These are phyloP conservation scores for Agrilus biguttatus DNA, from an alignment of 2,888 invertebrate genomes.

Conservation along the genomic window DNA sequence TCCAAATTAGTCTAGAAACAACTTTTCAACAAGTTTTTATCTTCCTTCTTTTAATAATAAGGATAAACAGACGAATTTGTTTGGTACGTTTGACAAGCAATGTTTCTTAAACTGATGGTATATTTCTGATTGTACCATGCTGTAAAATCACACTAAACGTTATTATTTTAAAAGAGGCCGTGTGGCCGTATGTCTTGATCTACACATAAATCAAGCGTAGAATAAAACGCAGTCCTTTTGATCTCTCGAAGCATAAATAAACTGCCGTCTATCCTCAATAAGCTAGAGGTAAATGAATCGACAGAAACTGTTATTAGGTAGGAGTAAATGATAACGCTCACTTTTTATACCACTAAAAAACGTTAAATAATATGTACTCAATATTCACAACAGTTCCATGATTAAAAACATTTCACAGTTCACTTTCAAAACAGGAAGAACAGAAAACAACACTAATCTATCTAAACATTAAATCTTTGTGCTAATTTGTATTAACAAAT, in stretches of 20 bases:
- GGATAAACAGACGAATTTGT: no score
- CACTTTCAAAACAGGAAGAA: no score
- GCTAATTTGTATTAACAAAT: no score
- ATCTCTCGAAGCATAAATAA: conserved; percentile 27
- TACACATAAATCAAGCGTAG: conserved; percentile 26
- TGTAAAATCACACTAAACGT: conserved; percentile 22
- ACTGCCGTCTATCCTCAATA: conserved; percentile 23
- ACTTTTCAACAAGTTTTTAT: no score
- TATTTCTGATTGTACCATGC: conserved; percentile 11
- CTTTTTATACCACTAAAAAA: conserved; percentile 15
- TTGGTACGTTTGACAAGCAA: background rate
- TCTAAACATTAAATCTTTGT: no score
- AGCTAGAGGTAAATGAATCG: conserved; percentile 23
- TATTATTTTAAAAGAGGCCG: conserved; percentile 22
- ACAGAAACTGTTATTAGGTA: no score
- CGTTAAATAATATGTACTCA: no score
- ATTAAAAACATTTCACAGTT: no score
- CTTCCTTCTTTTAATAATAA: no score
- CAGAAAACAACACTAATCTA: no score
- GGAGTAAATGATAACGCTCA: conserved; percentile 9
- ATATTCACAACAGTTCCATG: no score
- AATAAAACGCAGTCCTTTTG: conserved; percentile 27
- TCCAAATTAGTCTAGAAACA: no score
- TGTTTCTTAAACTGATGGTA: background rate
- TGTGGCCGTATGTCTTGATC: conserved; percentile 19